Conservation (phyloP, 2,888 invertebrate genomes). For the Labia minor region DNA sequence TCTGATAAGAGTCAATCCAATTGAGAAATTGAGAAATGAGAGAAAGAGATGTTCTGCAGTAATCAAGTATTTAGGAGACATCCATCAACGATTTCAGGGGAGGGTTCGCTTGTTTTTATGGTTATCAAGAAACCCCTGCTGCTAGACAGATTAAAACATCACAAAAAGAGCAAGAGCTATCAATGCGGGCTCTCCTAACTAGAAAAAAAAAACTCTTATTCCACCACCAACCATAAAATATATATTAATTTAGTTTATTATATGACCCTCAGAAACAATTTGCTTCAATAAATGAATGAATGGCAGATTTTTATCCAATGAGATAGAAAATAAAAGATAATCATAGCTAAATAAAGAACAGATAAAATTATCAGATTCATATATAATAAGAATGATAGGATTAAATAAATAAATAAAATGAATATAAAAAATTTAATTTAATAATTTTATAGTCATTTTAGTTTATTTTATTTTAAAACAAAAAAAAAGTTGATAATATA, state of each 20-base stretch:
- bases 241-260: background rate
- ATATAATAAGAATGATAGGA: too few relatives aligned
- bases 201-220: background rate
- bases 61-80: background rate
- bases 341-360: background rate
- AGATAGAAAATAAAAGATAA: background rate
- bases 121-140: constrained; percentile 13
- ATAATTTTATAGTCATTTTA: too few relatives aligned
- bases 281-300: background rate
- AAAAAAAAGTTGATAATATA: too few relatives aligned
- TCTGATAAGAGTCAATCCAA: background rate
- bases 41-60: background rate
- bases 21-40: background rate
- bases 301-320: background rate
- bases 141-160: background rate
- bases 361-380: too few relatives aligned
- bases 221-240: background rate
- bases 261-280: background rate
- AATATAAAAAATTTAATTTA: too few relatives aligned
- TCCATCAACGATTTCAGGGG: background rate
- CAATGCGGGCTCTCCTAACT: background rate
- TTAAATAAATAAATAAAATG: too few relatives aligned
- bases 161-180: background rate
- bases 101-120: background rate
- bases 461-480: too few relatives aligned